Base-by-base conservation (phyloP, 1,140 invertebrate species). In the Pseudomyrmex sp. region DNA sequence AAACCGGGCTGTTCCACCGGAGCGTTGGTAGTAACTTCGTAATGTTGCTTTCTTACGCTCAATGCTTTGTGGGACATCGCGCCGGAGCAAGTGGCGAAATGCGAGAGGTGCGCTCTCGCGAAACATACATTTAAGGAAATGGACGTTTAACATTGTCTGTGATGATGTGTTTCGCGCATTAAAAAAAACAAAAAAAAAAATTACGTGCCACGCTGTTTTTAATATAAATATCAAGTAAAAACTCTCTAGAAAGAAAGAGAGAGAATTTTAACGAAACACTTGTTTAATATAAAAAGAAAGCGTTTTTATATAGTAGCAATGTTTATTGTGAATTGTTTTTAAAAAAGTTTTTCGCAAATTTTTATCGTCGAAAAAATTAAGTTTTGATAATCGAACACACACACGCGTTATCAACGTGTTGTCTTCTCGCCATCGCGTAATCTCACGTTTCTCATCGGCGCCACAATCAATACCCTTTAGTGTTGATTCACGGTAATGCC, bases 31-130 rank as follows among this genome's bases (percentile, higher is more conserved):
- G 76, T 80, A 80, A 80, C 76, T 80, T 80, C 54, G 54, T 80
- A 80, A 80, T 72, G 76, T 50, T 70, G 76, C 76, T 80, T 80
- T 70, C 76, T 80, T 72, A 59, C 66, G 54, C 54, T 59, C 76
- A 26, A 70, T 72, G 76, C 76, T 80, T 80, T 80, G 76, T 80
- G 35, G 76, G 66, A 72, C 76, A 80, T 69, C 48, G 56, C 66
- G 12, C 48, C 35, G 35, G 35, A 70, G 66, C 54, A 80, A 70
- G 52, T 80, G 54, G 76, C 76, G 65, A 79, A 69, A 79, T 59
- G 35, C 76, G 76, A 48, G 76, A 48, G 70, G 54, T 59, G 44
- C 76, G 70, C 70, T 70, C 76, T 70, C 52, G 76, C 65, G 10
- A 48, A 59, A 54, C 58, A 50, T 59, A 23, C 13, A 59, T 79